A percentile compares a stretch with the other conserved stretches of the same genome.
Conservation (phyloP, 1,140 invertebrate genomes). For the Eriocheir sinensis region DNA sequence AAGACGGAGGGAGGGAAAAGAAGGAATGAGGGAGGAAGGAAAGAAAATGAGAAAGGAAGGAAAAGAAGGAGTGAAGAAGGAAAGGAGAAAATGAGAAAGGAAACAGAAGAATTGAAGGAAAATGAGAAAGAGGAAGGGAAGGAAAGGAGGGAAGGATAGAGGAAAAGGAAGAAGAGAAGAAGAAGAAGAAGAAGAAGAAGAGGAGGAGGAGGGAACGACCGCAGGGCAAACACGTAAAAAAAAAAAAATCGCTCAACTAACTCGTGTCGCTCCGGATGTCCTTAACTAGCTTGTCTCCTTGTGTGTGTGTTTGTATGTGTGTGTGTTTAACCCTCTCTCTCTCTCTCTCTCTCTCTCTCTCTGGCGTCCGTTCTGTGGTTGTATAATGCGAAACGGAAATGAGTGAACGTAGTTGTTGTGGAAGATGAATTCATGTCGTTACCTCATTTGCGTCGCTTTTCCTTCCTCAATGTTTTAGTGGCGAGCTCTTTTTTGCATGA, state of each 20-base stretch:
- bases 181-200: neutral
- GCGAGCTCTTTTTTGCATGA: no score
- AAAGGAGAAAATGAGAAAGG: neutral
- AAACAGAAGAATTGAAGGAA: neutral
- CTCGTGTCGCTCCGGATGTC: neutral
- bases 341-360: no score
- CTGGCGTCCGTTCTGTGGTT: no score
- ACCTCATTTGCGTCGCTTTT: no score
- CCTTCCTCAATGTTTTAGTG: no score
- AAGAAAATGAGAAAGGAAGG: neutral
- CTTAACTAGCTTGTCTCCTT: neutral
- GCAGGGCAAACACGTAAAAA: neutral
- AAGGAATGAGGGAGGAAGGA: neutral
- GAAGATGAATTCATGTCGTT: no score
- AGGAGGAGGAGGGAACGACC: neutral
- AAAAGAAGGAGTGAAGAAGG: neutral
- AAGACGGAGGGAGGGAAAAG: neutral
- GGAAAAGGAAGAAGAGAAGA: neutral
- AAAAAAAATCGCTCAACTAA: neutral
- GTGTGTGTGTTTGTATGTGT: neutral
- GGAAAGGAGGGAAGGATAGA: neutral
- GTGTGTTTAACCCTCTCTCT: no score
- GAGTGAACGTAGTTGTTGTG: no score
- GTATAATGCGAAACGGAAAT: no score
- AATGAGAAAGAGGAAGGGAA: neutral